phyloP scores from a whole-genome alignment of 2,113 vertebrate species.

The Acrocephalus kingi region DNA sequence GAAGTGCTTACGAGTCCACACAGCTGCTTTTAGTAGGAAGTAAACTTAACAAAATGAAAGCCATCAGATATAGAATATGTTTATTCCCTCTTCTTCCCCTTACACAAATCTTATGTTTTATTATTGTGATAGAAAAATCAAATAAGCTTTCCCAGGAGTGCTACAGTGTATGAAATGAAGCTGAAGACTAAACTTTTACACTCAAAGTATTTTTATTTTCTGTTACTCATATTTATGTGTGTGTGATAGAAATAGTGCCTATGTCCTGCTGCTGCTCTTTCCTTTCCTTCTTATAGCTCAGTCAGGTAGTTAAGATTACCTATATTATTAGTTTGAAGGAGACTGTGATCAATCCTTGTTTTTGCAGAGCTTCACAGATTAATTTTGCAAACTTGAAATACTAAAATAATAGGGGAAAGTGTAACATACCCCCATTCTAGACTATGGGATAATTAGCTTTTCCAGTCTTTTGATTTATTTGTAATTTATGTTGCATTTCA shows the following conservation, averaged over 20 bases:
- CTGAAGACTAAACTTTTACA: background rate
- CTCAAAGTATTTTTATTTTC: background rate
- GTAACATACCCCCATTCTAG: background rate
- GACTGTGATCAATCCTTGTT: background rate
- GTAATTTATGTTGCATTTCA: background rate
- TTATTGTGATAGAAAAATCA: background rate
- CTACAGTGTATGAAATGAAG: background rate
- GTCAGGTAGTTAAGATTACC: background rate
- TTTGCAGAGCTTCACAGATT: background rate
- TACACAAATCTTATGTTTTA: background rate
- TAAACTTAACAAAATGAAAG: background rate
- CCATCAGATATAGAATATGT: background rate
- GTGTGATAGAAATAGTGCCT: background rate
- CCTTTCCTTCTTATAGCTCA: background rate
- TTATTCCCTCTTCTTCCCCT: background rate
- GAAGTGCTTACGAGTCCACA: background rate
- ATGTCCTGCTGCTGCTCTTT: background rate
- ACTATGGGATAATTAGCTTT: background rate
- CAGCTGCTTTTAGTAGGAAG: conserved; percentile 1
- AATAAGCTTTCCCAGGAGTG: background rate
- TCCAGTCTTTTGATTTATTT: background rate
- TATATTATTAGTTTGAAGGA: background rate
- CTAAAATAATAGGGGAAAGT: background rate
- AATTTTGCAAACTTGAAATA: background rate
- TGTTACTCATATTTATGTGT: background rate